A percentile compares a stretch with the other conserved stretches of the same genome.
Conservation (phyloP, 30 jellyfish, hydroid and myxozoan genomes). For the Turritopsis dohrnii region DNA sequence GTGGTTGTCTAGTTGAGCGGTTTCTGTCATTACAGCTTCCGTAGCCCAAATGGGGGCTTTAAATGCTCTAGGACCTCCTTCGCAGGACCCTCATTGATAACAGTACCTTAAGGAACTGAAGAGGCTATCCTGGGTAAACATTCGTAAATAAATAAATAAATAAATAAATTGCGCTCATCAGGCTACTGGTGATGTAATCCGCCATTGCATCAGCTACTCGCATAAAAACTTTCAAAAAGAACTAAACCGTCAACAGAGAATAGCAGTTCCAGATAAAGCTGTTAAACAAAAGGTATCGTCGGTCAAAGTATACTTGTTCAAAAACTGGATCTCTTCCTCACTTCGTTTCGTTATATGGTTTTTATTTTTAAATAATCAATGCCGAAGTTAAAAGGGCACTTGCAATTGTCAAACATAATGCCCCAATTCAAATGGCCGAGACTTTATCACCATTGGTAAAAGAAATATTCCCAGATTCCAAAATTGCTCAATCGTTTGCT, state of each 20-base stretch:
- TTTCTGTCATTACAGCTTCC: too few relatives aligned
- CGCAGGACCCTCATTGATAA: too few relatives aligned
- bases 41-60: too few relatives aligned
- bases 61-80: too few relatives aligned
- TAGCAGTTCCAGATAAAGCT: not conserved
- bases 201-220: not conserved
- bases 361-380: not conserved
- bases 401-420: not conserved
- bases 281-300: not conserved
- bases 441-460: not conserved
- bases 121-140: too few relatives aligned
- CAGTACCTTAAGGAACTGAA: too few relatives aligned
- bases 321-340: not conserved
- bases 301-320: too few relatives aligned
- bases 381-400: not conserved
- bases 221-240: not conserved
- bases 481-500: not conserved
- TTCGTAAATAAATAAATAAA: too few relatives aligned
- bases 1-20: too few relatives aligned
- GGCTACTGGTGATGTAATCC: not conserved
- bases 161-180: conserved; percentile 16
- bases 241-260: not conserved
- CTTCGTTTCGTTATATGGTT: not conserved
- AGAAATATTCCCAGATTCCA: not conserved
- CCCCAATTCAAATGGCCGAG: not conserved